Conservation (phyloP, 2,113 vertebrate genomes). For the Chaenocephalus aceratus region DNA sequence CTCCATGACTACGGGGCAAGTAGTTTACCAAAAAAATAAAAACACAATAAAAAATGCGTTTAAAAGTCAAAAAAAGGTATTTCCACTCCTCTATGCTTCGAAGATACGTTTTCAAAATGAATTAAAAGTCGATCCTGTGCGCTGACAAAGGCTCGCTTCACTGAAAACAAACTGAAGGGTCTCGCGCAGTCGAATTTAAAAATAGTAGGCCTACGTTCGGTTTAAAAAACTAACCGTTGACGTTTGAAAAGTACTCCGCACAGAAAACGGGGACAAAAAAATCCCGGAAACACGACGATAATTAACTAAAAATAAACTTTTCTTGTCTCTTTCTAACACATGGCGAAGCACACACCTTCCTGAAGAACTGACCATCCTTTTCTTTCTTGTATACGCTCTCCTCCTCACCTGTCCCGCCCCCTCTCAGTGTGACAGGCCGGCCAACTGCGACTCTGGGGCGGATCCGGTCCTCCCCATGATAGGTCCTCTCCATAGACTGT, state of each 20-base stretch:
- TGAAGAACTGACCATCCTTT: not conserved
- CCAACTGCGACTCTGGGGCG: not conserved
- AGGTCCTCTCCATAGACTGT: no score
- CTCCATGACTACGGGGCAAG: slow-evolving; percentile 65
- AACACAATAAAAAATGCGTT: not conserved
- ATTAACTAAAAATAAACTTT: not conserved
- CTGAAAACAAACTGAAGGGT: not conserved
- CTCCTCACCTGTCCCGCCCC: slow-evolving; percentile 59
- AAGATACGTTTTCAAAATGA: not conserved
- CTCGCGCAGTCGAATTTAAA: not conserved
- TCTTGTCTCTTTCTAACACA: not conserved
- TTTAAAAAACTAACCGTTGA: not conserved
- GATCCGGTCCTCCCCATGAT: slow-evolving; percentile 37
- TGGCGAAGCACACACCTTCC: not conserved
- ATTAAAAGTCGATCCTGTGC: not conserved
- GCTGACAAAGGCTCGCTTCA: not conserved
- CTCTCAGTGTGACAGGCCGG: not conserved
- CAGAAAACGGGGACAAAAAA: not conserved
- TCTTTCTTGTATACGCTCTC: not conserved
- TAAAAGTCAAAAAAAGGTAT: not conserved
- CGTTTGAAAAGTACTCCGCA: not conserved
- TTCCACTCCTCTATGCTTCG: not conserved
- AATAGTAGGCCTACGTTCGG: no score
- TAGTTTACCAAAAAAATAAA: not conserved
- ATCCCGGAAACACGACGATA: not conserved